phyloP scores from a whole-genome alignment of 2,888 invertebrate species.

The Agriopis leucophaearia region DNA sequence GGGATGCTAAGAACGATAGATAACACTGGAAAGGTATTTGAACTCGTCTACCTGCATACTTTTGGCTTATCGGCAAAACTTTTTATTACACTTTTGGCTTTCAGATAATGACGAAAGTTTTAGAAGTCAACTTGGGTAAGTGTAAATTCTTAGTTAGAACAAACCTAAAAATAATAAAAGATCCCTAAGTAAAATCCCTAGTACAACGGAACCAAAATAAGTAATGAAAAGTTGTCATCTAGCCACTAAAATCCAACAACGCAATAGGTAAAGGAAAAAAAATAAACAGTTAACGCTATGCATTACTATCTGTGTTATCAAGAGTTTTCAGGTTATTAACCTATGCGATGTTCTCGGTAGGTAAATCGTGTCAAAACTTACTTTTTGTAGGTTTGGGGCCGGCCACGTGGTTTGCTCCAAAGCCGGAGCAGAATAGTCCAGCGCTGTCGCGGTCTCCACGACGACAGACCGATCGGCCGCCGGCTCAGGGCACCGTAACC shows the following conservation, averaged over 20 bases:
- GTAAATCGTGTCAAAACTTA: conserved; percentile 62
- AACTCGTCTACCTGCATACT: too few relatives aligned
- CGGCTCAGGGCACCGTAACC: conserved; percentile 34
- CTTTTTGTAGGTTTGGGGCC: conserved; percentile 67
- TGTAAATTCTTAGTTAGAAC: too few relatives aligned
- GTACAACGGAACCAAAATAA: background rate
- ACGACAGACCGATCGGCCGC: conserved; percentile 69
- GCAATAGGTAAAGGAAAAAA: background rate
- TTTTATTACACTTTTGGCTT: too few relatives aligned
- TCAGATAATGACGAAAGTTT: too few relatives aligned
- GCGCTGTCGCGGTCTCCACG: conserved; percentile 73
- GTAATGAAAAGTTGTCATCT: too few relatives aligned
- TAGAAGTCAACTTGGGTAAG: too few relatives aligned
- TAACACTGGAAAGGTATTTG: too few relatives aligned
- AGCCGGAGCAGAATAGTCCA: conserved; percentile 63
- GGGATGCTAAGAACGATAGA: too few relatives aligned
- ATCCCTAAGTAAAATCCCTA: background rate
- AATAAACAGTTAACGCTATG: background rate
- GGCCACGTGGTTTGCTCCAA: conserved; percentile 74
- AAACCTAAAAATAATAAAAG: too few relatives aligned
- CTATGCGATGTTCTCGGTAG: conserved; percentile 21
- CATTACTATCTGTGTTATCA: conserved; percentile 5
- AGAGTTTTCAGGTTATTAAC: conserved; percentile 10
- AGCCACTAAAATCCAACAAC: background rate
- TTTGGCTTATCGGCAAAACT: too few relatives aligned